A percentile compares a stretch with the other conserved stretches of the same genome.
phyloP scores from a whole-genome alignment of 1,140 invertebrate species.

The Streblospio benedicti region DNA sequence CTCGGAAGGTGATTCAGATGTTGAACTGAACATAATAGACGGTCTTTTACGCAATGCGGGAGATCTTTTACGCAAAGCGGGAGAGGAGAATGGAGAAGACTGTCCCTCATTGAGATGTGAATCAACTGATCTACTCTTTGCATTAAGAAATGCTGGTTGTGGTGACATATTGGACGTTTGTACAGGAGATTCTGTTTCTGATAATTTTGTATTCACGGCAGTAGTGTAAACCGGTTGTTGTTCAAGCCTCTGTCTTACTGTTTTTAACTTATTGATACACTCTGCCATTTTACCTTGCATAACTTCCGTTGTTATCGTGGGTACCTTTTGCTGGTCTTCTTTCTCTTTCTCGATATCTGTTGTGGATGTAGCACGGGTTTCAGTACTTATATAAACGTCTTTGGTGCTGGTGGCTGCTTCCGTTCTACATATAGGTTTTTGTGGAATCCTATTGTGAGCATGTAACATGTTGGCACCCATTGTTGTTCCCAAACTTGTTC shows the following conservation, averaged over 20 bases:
- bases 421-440: not conserved
- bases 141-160: not conserved
- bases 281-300: constrained; percentile 15
- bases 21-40: too few species aligned
- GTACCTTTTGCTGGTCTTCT: constrained; percentile 7
- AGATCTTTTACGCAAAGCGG: too few species aligned
- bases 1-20: not conserved
- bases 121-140: not conserved
- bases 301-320: constrained; percentile 1
- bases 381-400: not conserved
- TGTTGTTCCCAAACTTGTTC: not conserved
- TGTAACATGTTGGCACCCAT: not conserved
- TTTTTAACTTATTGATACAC: constrained; percentile 18
- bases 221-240: not conserved
- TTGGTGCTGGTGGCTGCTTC: constrained; percentile 15
- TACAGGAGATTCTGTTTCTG: too few species aligned
- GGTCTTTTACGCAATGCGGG: too few species aligned
- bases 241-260: constrained; percentile 15
- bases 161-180: not conserved
- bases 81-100: not conserved
- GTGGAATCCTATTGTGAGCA: not conserved
- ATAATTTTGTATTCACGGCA: not conserved
- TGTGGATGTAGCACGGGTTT: constrained; percentile 5
- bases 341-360: not conserved
- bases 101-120: not conserved